Conservation (phyloP, 2,113 vertebrate species). For the Orycteropus afer region DNA sequence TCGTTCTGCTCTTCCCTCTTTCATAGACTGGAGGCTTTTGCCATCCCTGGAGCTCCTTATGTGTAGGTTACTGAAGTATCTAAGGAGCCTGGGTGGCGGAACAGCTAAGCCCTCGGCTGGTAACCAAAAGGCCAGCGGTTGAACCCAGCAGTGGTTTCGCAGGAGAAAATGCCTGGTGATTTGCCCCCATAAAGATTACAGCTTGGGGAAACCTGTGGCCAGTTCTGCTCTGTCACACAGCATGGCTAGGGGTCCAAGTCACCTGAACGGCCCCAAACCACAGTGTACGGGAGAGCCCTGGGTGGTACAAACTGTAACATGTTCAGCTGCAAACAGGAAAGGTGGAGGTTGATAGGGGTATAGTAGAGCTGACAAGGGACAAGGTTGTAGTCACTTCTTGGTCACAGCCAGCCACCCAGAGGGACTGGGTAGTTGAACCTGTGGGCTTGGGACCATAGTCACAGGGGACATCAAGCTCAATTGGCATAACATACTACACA, state of each 20-base stretch:
- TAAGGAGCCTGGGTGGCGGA: neutral
- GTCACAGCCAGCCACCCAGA: no score
- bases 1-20: no score
- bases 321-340: neutral
- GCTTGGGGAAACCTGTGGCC: neutral
- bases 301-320: neutral
- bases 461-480: no score
- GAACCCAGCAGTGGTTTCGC: no score
- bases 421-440: no score
- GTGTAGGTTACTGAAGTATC: neutral
- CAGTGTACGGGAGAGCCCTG: neutral
- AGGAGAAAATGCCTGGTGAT: no score
- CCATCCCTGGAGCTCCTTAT: neutral
- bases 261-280: neutral
- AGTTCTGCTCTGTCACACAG: neutral
- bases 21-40: neutral
- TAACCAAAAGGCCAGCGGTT: no score
- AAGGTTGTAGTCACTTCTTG: no score
- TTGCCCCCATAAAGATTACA: neutral
- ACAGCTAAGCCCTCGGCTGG: neutral
- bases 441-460: no score
- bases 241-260: neutral
- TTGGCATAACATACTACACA: no score
- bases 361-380: no score
- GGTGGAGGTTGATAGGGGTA: no score